A percentile compares a stretch with the other conserved stretches of the same genome.
These are phyloP conservation scores for Agraylea sexmaculata DNA, from an alignment of 1,140 invertebrate genomes.

Conservation along the genomic window DNA sequence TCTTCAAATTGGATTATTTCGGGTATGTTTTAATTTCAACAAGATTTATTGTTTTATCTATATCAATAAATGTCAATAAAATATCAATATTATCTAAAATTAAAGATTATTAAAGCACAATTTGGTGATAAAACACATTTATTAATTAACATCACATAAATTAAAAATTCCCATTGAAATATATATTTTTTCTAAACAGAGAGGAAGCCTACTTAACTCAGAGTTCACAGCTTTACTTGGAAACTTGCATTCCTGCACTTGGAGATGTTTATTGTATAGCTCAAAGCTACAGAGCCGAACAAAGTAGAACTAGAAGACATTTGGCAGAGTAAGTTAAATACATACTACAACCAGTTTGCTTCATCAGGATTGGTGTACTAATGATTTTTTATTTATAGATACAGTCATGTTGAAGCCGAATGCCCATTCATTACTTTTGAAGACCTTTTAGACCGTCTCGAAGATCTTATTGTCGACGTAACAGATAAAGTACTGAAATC, in stretches of 20 bases:
- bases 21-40: constrained; percentile 57
- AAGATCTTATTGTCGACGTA: constrained; percentile 93
- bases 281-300: constrained; percentile 95
- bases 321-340: constrained; percentile 70
- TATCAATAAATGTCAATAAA: constrained; percentile 4
- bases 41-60: constrained; percentile 6
- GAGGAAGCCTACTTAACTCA: constrained; percentile 92
- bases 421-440: constrained; percentile 93
- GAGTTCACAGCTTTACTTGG: constrained; percentile 97
- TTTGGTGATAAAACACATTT: too few species aligned
- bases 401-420: constrained; percentile 95
- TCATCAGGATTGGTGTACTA: constrained; percentile 1
- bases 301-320: constrained; percentile 92
- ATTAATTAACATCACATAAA: too few species aligned
- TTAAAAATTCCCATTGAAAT: too few species aligned
- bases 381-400: constrained; percentile 44
- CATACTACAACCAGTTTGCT: neutral
- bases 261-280: constrained; percentile 97
- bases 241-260: constrained; percentile 87
- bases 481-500: constrained; percentile 83
- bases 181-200: constrained; percentile 38
- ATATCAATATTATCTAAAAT: too few species aligned
- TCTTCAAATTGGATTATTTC: constrained; percentile 94
- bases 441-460: constrained; percentile 78
- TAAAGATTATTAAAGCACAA: too few species aligned